These are phyloP conservation scores for Andricus curvator DNA, from an alignment of 2,888 invertebrate genomes.

Conservation along the genomic window DNA sequence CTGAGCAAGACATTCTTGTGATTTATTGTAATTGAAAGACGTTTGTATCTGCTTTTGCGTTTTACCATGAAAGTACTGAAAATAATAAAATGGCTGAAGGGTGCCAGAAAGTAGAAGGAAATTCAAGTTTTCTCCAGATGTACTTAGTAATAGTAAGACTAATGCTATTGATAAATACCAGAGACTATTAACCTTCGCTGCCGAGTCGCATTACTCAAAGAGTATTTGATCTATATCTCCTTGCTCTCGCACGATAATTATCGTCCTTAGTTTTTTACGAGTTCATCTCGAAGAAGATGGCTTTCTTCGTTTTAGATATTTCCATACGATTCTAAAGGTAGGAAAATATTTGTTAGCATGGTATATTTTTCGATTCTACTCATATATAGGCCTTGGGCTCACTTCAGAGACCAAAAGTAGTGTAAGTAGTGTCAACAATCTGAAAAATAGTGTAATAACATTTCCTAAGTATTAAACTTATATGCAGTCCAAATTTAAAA, in stretches of 20 bases:
- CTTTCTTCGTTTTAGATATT: constrained; percentile 5
- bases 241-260: constrained; percentile 48
- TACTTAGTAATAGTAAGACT: not conserved
- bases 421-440: no score
- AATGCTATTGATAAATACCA: constrained; percentile 48
- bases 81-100: constrained; percentile 9
- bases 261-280: constrained; percentile 16
- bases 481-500: no score
- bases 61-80: not conserved
- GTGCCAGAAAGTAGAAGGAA: constrained; percentile 12
- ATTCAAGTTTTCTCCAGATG: constrained; percentile 6
- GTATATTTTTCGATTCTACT: not conserved
- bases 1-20: not conserved
- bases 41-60: no score
- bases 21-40: constrained; percentile 30
- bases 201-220: constrained; percentile 25
- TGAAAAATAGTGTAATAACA: no score
- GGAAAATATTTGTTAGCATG: not conserved
- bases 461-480: no score
- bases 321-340: not conserved
- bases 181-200: constrained; percentile 45
- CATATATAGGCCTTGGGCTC: not conserved
- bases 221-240: constrained; percentile 38
- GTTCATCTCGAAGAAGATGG: constrained; percentile 8
- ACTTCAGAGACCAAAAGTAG: no score